These are phyloP conservation scores for fruit fly (Drosophila melanogaster) DNA, from an alignment of 1,140 invertebrate species.

Conservation along the genomic window Release_6_plus_ISO1_MT NT_033779.5:14171001-14171500, in stretches of 20 bases:
- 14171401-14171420: slow-evolving; percentile 27
- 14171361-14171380: slow-evolving; percentile 42
- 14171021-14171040: slow-evolving; percentile 51
- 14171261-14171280: slow-evolving; percentile 79
- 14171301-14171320: slow-evolving; percentile 61
- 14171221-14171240: slow-evolving; percentile 66
- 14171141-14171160: slow-evolving; percentile 59
- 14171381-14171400: slow-evolving; percentile 58
- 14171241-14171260: slow-evolving; percentile 11
- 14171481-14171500: slow-evolving; percentile 72
- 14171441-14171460: slow-evolving; percentile 40
- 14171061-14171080: slow-evolving; percentile 73
- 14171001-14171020: slow-evolving; percentile 14
- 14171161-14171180: slow-evolving; percentile 79
- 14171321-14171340: slow-evolving; percentile 56
- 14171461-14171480: slow-evolving; percentile 37
- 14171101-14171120: slow-evolving; percentile 37
- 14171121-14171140: slow-evolving; percentile 38
- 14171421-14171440: slow-evolving; percentile 33
- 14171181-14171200: slow-evolving; percentile 70
- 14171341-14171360: slow-evolving; percentile 49
- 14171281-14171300: slow-evolving; percentile 79
- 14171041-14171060: slow-evolving; percentile 75
- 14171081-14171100: slow-evolving; percentile 72
- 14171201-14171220: slow-evolving; percentile 74